Evolutionary conservation across 2,888 invertebrate genomes (phyloP).

Genomic region (Nomada fucata): DNA sequence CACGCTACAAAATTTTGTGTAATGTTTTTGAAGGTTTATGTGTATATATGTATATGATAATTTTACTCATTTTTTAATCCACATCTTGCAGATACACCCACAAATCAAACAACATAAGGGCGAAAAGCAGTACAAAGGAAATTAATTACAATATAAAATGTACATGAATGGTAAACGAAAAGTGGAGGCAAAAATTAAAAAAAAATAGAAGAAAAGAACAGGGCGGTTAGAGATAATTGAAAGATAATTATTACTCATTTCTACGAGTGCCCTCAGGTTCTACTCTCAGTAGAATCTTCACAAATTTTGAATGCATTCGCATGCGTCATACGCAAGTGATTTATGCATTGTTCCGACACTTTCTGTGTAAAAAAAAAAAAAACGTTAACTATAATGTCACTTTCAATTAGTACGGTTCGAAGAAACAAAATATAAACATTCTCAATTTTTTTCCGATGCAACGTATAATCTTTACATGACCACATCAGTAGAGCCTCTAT

Average conservation of each 20-base stretch:
- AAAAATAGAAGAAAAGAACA: neutral
- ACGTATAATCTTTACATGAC: constrained; percentile 15
- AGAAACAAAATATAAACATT: constrained; percentile 22
- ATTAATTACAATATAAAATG: constrained; percentile 57
- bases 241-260: constrained; percentile 26
- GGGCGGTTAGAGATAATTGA: constrained; percentile 25
- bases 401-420: constrained; percentile 17
- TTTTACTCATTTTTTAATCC: constrained; percentile 57
- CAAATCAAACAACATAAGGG: constrained; percentile 46
- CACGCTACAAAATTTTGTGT: constrained; percentile 61
- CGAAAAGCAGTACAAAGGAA: constrained; percentile 44
- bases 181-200: constrained; percentile 22
- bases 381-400: neutral
- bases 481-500: constrained; percentile 21
- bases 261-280: constrained; percentile 44
- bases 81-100: constrained; percentile 63
- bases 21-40: constrained; percentile 57
- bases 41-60: constrained; percentile 57
- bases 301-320: constrained; percentile 38
- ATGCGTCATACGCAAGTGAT: constrained; percentile 49
- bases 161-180: constrained; percentile 38
- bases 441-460: constrained; percentile 4
- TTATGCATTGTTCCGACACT: constrained; percentile 13
- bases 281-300: constrained; percentile 55
- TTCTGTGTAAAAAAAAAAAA: neutral